Evolutionary conservation across 1,140 invertebrate species (phyloP), one percentile per base, ranked within the genome.

Genomic region (Oedothorax gibbosus): DNA sequence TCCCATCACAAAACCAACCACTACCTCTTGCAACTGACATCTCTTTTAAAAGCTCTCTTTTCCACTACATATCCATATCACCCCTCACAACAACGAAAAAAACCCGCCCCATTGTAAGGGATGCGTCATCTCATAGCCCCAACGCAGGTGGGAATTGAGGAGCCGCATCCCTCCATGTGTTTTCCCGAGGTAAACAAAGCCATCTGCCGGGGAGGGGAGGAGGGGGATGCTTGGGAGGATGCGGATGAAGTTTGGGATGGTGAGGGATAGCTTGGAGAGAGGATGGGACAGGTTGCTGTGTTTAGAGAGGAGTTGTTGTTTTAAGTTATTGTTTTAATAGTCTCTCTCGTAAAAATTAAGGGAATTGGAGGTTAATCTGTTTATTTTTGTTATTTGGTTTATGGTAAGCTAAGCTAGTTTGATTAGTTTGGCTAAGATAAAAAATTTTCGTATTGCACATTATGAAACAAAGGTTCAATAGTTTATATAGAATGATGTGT

Each of bases 151-250:
- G 81, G 72, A 49, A 75, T 75, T 75, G 68, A 84, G 81, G 81
- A 84, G 81, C 81, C 66, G 62, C 69, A 60, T n/a, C 68, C 68
- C 50, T 68, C 81, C 81, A 84, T 84, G 81, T 84, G 81, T 84
- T 84, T 75, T 75, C 71, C 72, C 64, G 81, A 84, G 72, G 81
- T 84, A 84, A 84, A 84, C 81, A 84, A 84, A 75, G 81, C 81
- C 81, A 84, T 84, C 81, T 84, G 81, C 81, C 64, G 50, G 50
- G 60, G 53, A 60, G 56, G 50, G 81, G 75, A 49, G 64, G 66
- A 71, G 80, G 66, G 18, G 66, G 66, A 69, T 50, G 73, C 73
- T 50, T 20, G 35, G 51, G 18, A 20, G 35, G 18, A 35, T n/a
- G 51, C 18, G 18, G 50, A 68, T 14, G 35, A 35, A 35, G 35